Evolutionary conservation across 1,140 invertebrate species (phyloP).

Genomic region (Batillaria attramentaria): DNA sequence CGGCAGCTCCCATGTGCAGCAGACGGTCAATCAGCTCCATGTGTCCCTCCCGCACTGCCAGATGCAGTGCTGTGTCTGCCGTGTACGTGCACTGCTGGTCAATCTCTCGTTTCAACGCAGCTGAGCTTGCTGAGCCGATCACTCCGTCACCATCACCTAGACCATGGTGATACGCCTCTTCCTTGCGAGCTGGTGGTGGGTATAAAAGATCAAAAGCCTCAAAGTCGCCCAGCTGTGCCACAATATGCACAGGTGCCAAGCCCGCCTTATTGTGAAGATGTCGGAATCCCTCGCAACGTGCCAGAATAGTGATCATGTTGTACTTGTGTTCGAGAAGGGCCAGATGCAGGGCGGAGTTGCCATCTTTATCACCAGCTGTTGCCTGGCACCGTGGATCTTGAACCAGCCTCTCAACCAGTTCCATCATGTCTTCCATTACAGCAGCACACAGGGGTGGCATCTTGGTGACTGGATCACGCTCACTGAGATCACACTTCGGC

Average conservation of each 20-base stretch:
- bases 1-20: not conserved
- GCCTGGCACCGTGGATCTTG: constrained; percentile 8
- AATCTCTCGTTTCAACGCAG: not conserved
- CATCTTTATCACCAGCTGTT: constrained; percentile 11
- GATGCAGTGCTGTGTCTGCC: constrained; percentile 23
- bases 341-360: constrained; percentile 22
- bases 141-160: not conserved
- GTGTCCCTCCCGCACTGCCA: constrained; percentile 20
- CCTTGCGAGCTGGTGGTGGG: not conserved
- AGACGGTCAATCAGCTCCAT: not conserved
- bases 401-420: constrained; percentile 16
- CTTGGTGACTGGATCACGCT: constrained; percentile 10
- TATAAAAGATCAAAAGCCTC: constrained; percentile 6
- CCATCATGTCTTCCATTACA: not conserved
- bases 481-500: constrained; percentile 13
- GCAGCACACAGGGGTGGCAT: constrained; percentile 10
- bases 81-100: not conserved
- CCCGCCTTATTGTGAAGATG: constrained; percentile 11
- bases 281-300: constrained; percentile 14
- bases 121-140: not conserved
- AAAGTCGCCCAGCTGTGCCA: constrained; percentile 7
- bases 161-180: not conserved
- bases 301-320: constrained; percentile 12
- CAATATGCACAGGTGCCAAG: constrained; percentile 21
- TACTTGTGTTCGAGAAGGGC: constrained; percentile 9